Percentiles rank a stretch among this genome's conserved stretches.
phyloP scores from a whole-genome alignment of 1,140 invertebrate species.

The Akabosia matsudoensis region DNA sequence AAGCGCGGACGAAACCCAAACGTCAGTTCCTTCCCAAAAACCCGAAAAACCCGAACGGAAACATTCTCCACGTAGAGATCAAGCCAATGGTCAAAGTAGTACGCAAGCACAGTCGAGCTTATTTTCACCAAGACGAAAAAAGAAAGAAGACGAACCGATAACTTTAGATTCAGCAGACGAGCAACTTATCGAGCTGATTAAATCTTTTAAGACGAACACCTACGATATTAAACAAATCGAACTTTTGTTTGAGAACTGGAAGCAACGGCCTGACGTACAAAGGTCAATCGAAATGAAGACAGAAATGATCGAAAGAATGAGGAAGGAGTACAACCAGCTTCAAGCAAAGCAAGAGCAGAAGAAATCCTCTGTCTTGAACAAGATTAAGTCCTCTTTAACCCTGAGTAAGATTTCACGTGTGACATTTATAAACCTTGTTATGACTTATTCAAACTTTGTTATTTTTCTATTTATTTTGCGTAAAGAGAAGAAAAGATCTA shows the following conservation, averaged over 20 bases:
- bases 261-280: slow-evolving; percentile 76
- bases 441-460: neutral
- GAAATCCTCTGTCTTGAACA: slow-evolving; percentile 71
- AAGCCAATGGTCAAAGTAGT: too few species aligned
- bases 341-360: slow-evolving; percentile 68
- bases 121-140: neutral
- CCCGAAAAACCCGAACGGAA: neutral
- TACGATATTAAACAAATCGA: slow-evolving; percentile 79
- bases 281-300: slow-evolving; percentile 80
- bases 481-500: too few species aligned
- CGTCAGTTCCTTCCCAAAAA: neutral
- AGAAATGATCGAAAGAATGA: slow-evolving; percentile 72
- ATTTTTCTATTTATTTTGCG: too few species aligned
- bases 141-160: neutral
- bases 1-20: neutral
- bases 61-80: neutral
- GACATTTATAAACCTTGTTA: neutral
- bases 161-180: slow-evolving; percentile 58
- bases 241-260: slow-evolving; percentile 77
- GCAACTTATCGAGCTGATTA: slow-evolving; percentile 79
- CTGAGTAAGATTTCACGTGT: neutral
- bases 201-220: slow-evolving; percentile 83
- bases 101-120: too few species aligned
- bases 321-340: slow-evolving; percentile 74
- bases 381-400: slow-evolving; percentile 51